Evolutionary conservation across 2,888 invertebrate species (phyloP).

Genomic region (Sminthurides aquaticus): DNA sequence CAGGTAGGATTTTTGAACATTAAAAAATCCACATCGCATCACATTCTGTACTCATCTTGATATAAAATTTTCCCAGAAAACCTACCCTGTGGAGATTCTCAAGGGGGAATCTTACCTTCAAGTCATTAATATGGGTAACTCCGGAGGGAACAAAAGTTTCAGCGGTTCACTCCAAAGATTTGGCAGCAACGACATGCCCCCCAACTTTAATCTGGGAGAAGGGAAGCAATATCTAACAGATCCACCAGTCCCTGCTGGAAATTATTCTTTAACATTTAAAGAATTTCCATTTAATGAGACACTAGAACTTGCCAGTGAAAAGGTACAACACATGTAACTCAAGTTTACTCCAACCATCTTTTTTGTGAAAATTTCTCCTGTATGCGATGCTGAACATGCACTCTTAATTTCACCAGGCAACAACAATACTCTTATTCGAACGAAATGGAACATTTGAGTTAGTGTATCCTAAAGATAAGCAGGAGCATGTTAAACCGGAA

Average conservation of each 20-base stretch:
- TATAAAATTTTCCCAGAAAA: conserved; percentile 38
- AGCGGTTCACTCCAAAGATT: not conserved
- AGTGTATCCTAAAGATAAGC: not conserved
- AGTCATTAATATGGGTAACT: conserved; percentile 59
- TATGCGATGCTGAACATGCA: no score
- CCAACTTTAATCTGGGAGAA: not conserved
- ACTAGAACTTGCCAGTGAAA: not conserved
- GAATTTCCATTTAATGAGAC: no score
- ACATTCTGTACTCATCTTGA: no score
- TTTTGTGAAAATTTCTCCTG: no score
- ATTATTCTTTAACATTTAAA: no score
- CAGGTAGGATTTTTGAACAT: no score
- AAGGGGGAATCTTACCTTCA: conserved; percentile 51
- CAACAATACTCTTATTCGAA: not conserved
- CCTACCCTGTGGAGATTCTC: conserved; percentile 38
- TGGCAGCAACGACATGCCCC: not conserved
- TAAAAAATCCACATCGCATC: no score
- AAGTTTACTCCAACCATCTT: no score
- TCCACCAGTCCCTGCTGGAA: no score
- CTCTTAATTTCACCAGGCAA: not conserved
- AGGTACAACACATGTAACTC: no score
- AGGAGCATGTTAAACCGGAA: not conserved
- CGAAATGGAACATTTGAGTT: no score
- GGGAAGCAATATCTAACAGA: no score
- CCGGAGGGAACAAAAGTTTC: not conserved